Evolutionary conservation across 2,888 invertebrate species (phyloP).

Genomic region (Monochamus alternatus): DNA sequence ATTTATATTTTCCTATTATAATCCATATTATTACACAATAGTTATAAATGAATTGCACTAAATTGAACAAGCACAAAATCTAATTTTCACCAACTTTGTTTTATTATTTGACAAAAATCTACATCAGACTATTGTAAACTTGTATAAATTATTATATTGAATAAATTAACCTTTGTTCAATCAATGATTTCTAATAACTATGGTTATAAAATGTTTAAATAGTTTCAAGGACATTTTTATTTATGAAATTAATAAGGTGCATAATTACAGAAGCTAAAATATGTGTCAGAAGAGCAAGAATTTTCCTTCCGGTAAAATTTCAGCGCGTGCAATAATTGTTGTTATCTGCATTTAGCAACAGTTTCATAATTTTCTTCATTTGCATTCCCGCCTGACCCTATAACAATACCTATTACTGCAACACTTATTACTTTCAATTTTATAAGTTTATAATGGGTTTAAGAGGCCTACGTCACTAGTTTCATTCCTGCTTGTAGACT

Average conservation of each 20-base stretch:
- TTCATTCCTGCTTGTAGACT: neutral
- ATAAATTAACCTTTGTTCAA: neutral
- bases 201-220: too few relatives aligned
- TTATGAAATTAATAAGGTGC: too few relatives aligned
- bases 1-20: too few relatives aligned
- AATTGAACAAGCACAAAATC: too few relatives aligned
- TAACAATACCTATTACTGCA: conserved; percentile 19
- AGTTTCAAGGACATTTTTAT: too few relatives aligned
- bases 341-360: conserved; percentile 9
- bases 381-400: conserved; percentile 19
- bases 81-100: too few relatives aligned
- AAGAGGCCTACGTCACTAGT: neutral
- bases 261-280: neutral
- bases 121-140: too few relatives aligned
- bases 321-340: neutral
- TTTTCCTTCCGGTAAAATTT: conserved; percentile 14
- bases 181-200: too few relatives aligned
- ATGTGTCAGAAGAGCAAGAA: neutral
- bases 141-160: too few relatives aligned
- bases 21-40: too few relatives aligned
- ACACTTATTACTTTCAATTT: conserved; percentile 24
- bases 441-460: conserved; percentile 10
- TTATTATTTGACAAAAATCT: too few relatives aligned
- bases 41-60: too few relatives aligned
- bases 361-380: conserved; percentile 24